Evolutionary conservation across 2,797 vertebrate genomes (phyloP).

Genomic region (Cryptoprocta ferox): DNA sequence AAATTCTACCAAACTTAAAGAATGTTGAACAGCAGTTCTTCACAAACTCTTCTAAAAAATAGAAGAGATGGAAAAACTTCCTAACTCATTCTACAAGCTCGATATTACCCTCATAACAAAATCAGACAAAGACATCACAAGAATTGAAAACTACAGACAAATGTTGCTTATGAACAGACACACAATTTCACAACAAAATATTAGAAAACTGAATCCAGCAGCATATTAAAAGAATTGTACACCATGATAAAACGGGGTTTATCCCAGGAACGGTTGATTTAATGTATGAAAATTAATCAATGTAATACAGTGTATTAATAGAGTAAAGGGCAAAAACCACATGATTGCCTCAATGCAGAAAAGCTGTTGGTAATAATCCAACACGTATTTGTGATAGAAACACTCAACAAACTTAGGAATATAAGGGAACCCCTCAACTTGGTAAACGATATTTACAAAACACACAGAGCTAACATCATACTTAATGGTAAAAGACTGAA

Average conservation of each 20-base stretch:
- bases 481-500: not conserved
- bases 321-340: not conserved
- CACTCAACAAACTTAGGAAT: not conserved
- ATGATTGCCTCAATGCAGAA: not conserved
- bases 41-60: constrained; percentile 24
- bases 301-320: not conserved
- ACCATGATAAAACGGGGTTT: not conserved
- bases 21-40: not conserved
- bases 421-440: not conserved
- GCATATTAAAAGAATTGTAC: not conserved
- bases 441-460: not conserved
- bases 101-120: constrained; percentile 21
- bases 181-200: not conserved
- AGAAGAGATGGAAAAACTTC: not conserved
- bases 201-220: not conserved
- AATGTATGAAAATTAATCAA: not conserved
- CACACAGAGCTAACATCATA: not conserved
- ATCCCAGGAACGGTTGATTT: not conserved
- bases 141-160: not conserved
- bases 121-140: not conserved
- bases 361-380: not conserved
- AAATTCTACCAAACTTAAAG: not conserved
- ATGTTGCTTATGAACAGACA: not conserved
- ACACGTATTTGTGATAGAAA: not conserved
- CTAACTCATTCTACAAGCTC: not conserved